A percentile compares a stretch with the other conserved stretches of the same genome.
Evolutionary conservation across 2,888 invertebrate species (phyloP).

Genomic region (Eupithecia abbreviata): DNA sequence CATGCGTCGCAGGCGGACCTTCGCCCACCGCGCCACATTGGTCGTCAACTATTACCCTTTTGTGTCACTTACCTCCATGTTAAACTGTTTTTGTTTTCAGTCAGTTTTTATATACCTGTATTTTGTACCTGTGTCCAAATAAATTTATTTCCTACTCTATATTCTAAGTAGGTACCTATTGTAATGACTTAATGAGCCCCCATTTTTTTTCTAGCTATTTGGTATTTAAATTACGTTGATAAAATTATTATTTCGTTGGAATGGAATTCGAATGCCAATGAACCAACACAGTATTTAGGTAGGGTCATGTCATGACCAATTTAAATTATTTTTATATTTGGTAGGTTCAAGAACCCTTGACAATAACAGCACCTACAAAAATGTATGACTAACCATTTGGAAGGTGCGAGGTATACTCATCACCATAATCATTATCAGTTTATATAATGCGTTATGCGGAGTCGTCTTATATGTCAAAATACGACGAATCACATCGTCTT

Average conservation of each 20-base stretch:
- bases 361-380: not conserved
- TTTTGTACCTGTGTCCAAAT: no score
- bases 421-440: not conserved
- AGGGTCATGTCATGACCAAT: not conserved
- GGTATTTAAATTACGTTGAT: not conserved
- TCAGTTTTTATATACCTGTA: no score
- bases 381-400: not conserved
- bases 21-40: no score
- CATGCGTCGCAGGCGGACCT: no score
- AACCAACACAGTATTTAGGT: not conserved
- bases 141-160: no score
- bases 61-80: no score
- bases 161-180: no score
- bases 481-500: no score
- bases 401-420: constrained; percentile 1
- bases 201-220: not conserved
- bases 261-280: not conserved
- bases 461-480: no score
- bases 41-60: no score
- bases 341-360: not conserved
- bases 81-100: no score
- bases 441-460: not conserved
- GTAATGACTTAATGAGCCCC: not conserved
- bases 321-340: not conserved
- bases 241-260: not conserved